Percentiles rank a stretch among this genome's conserved stretches.
These are phyloP conservation scores for Athalia rosae DNA, from an alignment of 2,888 invertebrate genomes.

Conservation along the genomic window DNA sequence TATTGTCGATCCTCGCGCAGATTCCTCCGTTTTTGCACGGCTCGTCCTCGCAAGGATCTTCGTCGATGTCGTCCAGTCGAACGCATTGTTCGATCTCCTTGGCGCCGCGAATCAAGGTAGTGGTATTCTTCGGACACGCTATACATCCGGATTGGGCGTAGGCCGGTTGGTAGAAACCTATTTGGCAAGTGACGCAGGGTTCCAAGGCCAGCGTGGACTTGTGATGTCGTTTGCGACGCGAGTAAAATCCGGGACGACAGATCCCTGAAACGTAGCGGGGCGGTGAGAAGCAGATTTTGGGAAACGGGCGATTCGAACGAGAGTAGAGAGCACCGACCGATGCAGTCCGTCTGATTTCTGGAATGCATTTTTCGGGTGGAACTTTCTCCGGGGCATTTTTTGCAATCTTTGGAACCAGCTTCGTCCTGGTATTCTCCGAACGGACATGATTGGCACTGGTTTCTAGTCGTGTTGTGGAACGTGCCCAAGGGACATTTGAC, in stretches of 20 bases:
- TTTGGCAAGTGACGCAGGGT: slow-evolving; percentile 62
- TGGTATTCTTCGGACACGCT: slow-evolving; percentile 76
- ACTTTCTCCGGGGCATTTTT: slow-evolving; percentile 76
- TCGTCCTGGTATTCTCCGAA: slow-evolving; percentile 78
- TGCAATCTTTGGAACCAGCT: slow-evolving; percentile 76
- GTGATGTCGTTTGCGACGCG: slow-evolving; percentile 70
- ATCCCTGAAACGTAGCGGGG: slow-evolving; percentile 69
- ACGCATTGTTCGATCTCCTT: slow-evolving; percentile 72
- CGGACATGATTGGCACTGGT: slow-evolving; percentile 78
- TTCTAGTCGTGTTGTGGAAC: slow-evolving; percentile 76
- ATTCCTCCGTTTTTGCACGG: slow-evolving; percentile 74
- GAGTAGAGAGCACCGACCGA: slow-evolving; percentile 73
- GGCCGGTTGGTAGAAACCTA: slow-evolving; percentile 78
- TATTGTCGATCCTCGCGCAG: slow-evolving; percentile 66
- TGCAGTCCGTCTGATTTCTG: slow-evolving; percentile 75
- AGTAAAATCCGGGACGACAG: slow-evolving; percentile 76
- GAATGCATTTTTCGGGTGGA: slow-evolving; percentile 76
- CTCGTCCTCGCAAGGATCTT: slow-evolving; percentile 74
- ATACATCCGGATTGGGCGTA: slow-evolving; percentile 78
- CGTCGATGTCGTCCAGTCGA: slow-evolving; percentile 72
- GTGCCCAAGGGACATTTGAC: slow-evolving; percentile 81
- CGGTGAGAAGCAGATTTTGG: background rate
- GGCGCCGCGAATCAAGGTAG: slow-evolving; percentile 73
- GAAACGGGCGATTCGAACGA: slow-evolving; percentile 50
- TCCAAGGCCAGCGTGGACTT: slow-evolving; percentile 57